phyloP scores from a whole-genome alignment of 2,113 vertebrate genomes.

The Alosa alosa region DNA sequence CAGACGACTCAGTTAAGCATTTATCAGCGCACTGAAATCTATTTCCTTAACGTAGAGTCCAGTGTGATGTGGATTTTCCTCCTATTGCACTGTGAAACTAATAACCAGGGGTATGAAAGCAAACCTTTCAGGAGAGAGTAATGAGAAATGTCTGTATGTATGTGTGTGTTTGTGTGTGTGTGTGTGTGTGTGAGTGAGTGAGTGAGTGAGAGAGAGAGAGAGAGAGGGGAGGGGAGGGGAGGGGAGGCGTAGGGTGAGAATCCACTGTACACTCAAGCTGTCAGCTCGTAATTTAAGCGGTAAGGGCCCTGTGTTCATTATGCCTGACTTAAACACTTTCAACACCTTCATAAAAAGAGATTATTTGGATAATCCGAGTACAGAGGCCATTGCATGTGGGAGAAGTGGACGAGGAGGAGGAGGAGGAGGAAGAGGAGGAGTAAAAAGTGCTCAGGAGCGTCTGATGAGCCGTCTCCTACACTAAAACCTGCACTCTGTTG shows the following conservation, averaged over 20 bases:
- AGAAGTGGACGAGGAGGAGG: not conserved
- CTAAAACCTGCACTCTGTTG: not conserved
- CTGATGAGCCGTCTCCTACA: not conserved
- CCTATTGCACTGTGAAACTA: not conserved
- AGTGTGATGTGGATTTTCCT: not conserved
- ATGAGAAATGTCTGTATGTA: conserved; percentile 29
- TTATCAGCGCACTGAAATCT: not conserved
- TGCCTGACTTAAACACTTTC: conserved; percentile 1
- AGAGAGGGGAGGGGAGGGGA: no score
- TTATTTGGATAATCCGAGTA: not conserved
- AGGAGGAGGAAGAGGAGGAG: not conserved
- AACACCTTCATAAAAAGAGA: conserved; percentile 2
- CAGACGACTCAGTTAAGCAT: not conserved
- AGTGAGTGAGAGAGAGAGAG: no score
- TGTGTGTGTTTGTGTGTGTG: conserved; percentile 15
- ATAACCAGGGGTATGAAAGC: not conserved
- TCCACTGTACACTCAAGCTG: not conserved
- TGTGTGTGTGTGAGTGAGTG: conserved; percentile 25
- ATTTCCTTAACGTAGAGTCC: not conserved
- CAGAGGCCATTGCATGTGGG: not conserved
- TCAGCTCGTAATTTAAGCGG: conserved; percentile 2
- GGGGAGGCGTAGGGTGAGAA: not conserved
- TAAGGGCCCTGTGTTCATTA: not conserved
- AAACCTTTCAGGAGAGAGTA: conserved; percentile 8
- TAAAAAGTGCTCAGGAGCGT: not conserved